Base-by-base conservation (phyloP, 2,888 invertebrate genomes). In the Chrysodeixis includens region DNA sequence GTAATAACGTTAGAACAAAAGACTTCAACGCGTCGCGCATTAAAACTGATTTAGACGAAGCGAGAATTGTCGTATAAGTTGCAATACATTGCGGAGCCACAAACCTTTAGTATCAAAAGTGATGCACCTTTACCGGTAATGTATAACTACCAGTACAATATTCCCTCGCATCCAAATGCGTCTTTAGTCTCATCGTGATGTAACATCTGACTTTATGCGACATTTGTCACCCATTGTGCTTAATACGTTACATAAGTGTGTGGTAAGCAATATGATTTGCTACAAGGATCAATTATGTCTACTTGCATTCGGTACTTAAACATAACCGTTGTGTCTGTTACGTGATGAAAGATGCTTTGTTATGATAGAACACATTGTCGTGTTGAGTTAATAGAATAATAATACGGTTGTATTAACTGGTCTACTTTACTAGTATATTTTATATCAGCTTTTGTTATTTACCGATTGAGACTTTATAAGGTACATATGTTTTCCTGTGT, bases 21-120 rank as follows among this genome's bases (percentile, higher is more conserved):
- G 92, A 93, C 83, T 83, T 92, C 90, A 93, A 93, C 93, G 93
- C 89, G 89, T 67, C 22, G 52, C 69, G 61, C 62, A 44, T 62
- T 56, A 54, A 56, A 51, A 35, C 53, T 59, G 3, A 26, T 26
- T 26, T 6, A 26, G 26, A 26, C 26, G 26, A 26, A 2, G 26
- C 6, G 26, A 26, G 6, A 26, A 26, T 6, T 4, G 2, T 62
- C 10, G 18, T 52, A 35, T 12, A 22, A 62, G 56, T 44, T 59
- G 32, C 12, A 18, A 32, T 35, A 26, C 26, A 26, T 26, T 26
- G 26, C 26, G 6, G 26, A 26, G 26, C 26, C 26, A 26, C 26
- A 26, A 4, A 26, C 3, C 26, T 26, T 6, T 26, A 6, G 26
- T 26, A 26, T 26, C 26, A 26, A 26, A 26, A 26, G 6, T n/a